Evolutionary conservation across 2,797 vertebrate genomes (phyloP), one percentile per base, ranked within the genome.

Genomic region (Gallirallus australis): DNA sequence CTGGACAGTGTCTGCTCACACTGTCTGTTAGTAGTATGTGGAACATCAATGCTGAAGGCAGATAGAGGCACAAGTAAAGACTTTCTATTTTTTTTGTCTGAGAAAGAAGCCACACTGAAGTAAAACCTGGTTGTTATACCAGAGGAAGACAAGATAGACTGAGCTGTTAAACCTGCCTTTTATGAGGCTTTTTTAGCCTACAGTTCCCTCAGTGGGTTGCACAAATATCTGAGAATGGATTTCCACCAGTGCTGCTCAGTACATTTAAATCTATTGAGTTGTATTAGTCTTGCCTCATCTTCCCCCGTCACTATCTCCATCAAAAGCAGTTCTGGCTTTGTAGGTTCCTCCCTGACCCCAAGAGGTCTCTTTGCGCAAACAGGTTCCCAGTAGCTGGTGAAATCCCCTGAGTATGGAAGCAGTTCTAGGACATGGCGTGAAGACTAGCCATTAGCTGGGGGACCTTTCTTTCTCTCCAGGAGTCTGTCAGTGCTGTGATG

Each of bases 11-110:
- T 48, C 39, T 45, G 24, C 10, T 82, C 61, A 57, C 56, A 28
- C 6, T 0, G 1, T 0, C 0, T n/a, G 3, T 35, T 30, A 21
- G 14, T 25, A 53, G 39, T 8, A 31, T 4, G 4, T 9, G 21
- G 33, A 39, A 87, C 79, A 21, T 40, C 15, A 13, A 7, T 20
- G 15, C 30, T 52, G 30, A 60, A 91, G 52, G n/a, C 15, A 61
- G 16, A 52, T 30, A 14, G 0, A 87, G 9, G 12, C 30, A 69
- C 52, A 63, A 63, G 7, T 14, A 54, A 79, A 59, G 5, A 40
- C 30, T 82, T 39, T 82, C 57, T 82, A 53, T 47, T 48, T 48
- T 50, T 61, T 85, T 56, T 40, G 10, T 15, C 33, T 85, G 16
- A 63, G 33, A 79, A 59, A 76, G 45, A 8, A 79, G 8, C 0